These are phyloP conservation scores for Vespertilio murinus DNA, from an alignment of 2,797 vertebrate genomes.

Conservation along the genomic window DNA sequence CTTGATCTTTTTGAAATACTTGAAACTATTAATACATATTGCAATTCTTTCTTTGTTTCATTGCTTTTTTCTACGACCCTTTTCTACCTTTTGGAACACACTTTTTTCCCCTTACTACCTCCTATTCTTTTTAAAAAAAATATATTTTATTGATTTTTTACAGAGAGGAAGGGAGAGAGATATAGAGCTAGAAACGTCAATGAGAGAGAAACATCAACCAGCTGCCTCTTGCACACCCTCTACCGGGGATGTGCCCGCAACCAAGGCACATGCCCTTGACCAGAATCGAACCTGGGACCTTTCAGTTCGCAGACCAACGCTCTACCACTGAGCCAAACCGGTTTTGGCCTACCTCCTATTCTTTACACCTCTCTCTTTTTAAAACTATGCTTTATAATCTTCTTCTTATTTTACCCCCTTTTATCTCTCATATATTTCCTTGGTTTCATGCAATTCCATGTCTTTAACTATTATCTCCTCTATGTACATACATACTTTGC, in stretches of 20 bases:
- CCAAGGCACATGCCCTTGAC: too few species aligned
- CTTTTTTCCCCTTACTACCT: background rate
- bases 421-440: background rate
- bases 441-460: background rate
- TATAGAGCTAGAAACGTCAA: too few species aligned
- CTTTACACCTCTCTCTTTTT: background rate
- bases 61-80: background rate
- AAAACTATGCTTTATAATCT: background rate
- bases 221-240: too few species aligned
- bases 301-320: too few species aligned
- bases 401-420: background rate
- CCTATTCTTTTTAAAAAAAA: background rate
- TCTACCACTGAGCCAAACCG: too few species aligned
- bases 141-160: too few species aligned
- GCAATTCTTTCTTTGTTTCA: background rate
- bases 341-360: background rate
- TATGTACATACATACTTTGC: background rate
- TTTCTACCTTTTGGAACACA: background rate
- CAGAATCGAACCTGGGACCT: too few species aligned
- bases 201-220: too few species aligned
- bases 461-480: background rate
- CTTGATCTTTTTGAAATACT: background rate
- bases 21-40: background rate
- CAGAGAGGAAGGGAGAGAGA: too few species aligned
- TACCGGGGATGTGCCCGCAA: too few species aligned